Base-by-base conservation (phyloP, 2,888 invertebrate genomes). In the Amphipyra berbera region DNA sequence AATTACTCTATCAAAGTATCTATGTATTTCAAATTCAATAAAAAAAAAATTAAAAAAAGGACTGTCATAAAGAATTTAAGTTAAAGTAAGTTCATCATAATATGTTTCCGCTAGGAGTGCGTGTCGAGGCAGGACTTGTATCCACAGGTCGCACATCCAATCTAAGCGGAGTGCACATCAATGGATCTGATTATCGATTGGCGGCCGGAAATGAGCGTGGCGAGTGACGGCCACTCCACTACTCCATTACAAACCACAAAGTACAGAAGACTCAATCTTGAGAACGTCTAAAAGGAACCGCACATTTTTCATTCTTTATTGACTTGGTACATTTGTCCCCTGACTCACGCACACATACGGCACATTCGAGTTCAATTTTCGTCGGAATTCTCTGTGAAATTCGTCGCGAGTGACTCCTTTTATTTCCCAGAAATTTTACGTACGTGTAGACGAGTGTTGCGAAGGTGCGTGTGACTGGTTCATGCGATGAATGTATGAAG, bases 201-300 rank as follows among this genome's bases (percentile, higher is more conserved):
- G 70, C 57, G 61, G 54, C 64, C 80, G 85, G 84, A 87, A 85
- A 85, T 87, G 78, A 83, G 72, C 65, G 64, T 48, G 79, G 64
- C 57, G 63, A 77, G 77, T 67, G 71, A 68, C 67, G 64, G 75
- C 67, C 64, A 72, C 77, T 72, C 61, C 63, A 68, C 48, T 45
- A 59, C 59, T 44, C 37, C 30, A 1, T 12, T n/a, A 38, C n/a
- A 47, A 53, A 35, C 33, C 1, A 9, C 44, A 42, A 49, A 42
- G 1, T n/a, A n/a, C 64, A 74, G 57, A 64, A 69, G 38, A 30
- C 10, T 41, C 21, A 21, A 44, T 9, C 27, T n/a, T 47, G 13
- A 5, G 14, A 10, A 8, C 14, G 21, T 5, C 10, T 30, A 40
- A 40, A 13, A 10, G 9, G 9, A 41, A 41, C 14, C 14, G 3